Conservation (phyloP, 2,888 invertebrate genomes). For the Synanthedon tipuliformis region DNA sequence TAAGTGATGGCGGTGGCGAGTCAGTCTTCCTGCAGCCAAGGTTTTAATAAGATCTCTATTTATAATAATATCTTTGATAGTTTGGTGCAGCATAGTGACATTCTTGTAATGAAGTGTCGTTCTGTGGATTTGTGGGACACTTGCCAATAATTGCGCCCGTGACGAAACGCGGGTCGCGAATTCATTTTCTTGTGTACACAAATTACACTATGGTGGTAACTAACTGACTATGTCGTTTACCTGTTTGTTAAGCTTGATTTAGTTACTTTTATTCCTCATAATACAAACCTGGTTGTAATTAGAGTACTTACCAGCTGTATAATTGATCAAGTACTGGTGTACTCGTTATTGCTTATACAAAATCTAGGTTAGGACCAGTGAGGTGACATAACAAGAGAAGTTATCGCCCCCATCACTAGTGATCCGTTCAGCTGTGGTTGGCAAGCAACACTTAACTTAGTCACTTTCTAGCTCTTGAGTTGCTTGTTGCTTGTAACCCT, state of each 20-base stretch:
- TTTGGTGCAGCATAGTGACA: slow-evolving; percentile 64
- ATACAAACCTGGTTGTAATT: too few relatives aligned
- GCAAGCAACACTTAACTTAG: too few relatives aligned
- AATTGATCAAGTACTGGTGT: neutral
- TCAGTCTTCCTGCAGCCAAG: slow-evolving; percentile 38
- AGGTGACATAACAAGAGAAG: too few relatives aligned
- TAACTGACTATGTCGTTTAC: too few relatives aligned
- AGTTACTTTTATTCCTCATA: too few relatives aligned
- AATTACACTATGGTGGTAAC: neutral
- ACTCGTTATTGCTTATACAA: neutral
- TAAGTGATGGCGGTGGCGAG: slow-evolving; percentile 24
- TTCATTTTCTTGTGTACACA: slow-evolving; percentile 15
- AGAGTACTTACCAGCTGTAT: neutral
- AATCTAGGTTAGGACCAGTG: slow-evolving; percentile 1
- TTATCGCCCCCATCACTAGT: too few relatives aligned
- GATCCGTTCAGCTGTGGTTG: too few relatives aligned
- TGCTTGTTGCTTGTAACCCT: too few relatives aligned
- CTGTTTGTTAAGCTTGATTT: too few relatives aligned
- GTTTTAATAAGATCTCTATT: slow-evolving; percentile 60
- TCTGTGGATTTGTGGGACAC: slow-evolving; percentile 61
- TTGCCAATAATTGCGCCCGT: slow-evolving; percentile 62
- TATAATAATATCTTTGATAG: slow-evolving; percentile 61
- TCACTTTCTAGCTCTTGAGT: too few relatives aligned
- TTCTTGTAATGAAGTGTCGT: slow-evolving; percentile 64
- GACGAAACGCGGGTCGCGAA: slow-evolving; percentile 34